Evolutionary conservation across 2,888 invertebrate genomes (phyloP).

Genomic region (Nemoura dubitans): DNA sequence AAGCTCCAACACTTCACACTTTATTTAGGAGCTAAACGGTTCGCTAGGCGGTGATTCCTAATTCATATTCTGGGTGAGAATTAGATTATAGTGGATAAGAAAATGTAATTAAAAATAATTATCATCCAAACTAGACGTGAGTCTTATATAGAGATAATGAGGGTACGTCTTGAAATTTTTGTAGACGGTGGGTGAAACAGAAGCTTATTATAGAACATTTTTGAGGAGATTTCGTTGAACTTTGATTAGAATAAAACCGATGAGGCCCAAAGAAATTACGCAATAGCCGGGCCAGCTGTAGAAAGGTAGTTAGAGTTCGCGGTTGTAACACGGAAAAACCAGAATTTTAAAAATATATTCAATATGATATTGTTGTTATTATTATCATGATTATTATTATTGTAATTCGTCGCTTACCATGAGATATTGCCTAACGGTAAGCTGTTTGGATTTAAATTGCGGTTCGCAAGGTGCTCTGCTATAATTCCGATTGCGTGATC

Average conservation of each 20-base stretch:
- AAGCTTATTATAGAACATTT: background rate
- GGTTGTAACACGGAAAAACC: too few species aligned
- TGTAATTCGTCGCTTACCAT: background rate
- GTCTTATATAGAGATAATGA: background rate
- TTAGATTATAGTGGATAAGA: background rate
- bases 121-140: background rate
- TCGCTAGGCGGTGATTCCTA: background rate
- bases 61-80: background rate
- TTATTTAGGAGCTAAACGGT: background rate
- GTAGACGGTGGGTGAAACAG: background rate
- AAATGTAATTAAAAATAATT: background rate
- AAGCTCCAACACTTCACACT: background rate
- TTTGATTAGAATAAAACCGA: too few species aligned
- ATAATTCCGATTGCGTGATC: background rate
- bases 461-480: background rate
- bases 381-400: background rate
- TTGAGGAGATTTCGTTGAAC: too few species aligned
- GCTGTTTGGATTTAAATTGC: background rate
- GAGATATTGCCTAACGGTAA: background rate
- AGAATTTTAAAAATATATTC: background rate
- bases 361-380: background rate
- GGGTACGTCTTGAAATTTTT: background rate
- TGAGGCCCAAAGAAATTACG: too few species aligned
- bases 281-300: too few species aligned
- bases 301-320: too few species aligned